Percentiles rank a stretch among this genome's conserved stretches.
Evolutionary conservation across 2,113 vertebrate genomes (phyloP).

Genomic region (Herpailurus yagouaroundi): DNA sequence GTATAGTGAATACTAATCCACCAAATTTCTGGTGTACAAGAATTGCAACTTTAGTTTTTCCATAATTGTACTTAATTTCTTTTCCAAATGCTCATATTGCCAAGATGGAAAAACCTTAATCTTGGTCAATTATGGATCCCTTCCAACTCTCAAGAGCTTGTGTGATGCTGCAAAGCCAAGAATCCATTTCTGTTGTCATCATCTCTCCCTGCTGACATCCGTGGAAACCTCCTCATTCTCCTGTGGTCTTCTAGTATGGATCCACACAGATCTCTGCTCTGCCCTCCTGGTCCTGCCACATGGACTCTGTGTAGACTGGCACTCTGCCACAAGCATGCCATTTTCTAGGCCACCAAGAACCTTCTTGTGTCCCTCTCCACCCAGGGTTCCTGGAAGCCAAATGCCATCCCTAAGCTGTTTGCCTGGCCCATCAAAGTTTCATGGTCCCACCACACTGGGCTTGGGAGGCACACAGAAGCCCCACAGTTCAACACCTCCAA

Average conservation of each 20-base stretch:
- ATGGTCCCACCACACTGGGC: neutral
- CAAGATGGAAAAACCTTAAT: neutral
- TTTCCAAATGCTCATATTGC: neutral
- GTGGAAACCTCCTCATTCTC: neutral
- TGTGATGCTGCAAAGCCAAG: neutral
- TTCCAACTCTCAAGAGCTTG: neutral
- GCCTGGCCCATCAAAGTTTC: neutral
- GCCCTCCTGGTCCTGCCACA: neutral
- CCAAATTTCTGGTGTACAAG: neutral
- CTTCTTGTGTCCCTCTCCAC: neutral
- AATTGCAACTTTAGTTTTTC: neutral
- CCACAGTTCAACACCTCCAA: neutral
- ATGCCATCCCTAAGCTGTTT: neutral
- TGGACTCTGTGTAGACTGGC: neutral
- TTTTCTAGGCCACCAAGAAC: neutral
- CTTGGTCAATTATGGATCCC: neutral
- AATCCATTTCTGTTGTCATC: neutral
- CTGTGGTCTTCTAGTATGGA: neutral
- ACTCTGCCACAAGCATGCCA: neutral
- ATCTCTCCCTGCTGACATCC: neutral
- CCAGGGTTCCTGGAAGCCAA: neutral
- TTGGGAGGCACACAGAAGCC: neutral
- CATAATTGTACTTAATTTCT: conserved; percentile 26
- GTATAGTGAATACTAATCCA: neutral
- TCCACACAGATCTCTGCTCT: neutral